These are phyloP conservation scores for Corythoichthys intestinalis DNA, from an alignment of 2,113 vertebrate species.

Conservation along the genomic window DNA sequence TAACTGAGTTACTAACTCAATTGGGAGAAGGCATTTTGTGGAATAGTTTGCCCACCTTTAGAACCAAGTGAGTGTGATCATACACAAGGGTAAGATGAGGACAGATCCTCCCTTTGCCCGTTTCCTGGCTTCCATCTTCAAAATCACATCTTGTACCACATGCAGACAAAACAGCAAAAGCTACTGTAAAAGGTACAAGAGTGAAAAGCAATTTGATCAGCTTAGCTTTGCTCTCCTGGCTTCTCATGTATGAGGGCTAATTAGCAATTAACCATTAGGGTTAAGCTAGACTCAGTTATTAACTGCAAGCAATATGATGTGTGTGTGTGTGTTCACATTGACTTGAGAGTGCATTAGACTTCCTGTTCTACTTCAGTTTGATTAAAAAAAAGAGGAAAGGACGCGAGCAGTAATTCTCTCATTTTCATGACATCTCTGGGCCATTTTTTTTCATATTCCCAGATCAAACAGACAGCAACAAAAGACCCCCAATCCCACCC, in stretches of 20 bases:
- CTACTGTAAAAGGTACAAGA: slow-evolving; percentile 36
- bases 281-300: slow-evolving; percentile 65
- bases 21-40: too few species aligned
- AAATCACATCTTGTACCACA: slow-evolving; percentile 50
- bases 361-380: slow-evolving; percentile 34
- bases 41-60: slow-evolving; percentile 29
- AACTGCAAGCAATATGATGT: slow-evolving; percentile 39
- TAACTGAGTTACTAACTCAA: too few species aligned
- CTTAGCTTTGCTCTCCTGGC: slow-evolving; percentile 68
- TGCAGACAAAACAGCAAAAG: slow-evolving; percentile 47
- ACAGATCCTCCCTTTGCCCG: slow-evolving; percentile 9
- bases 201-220: slow-evolving; percentile 59
- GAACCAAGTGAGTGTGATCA: slow-evolving; percentile 55
- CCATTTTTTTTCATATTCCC: slow-evolving; percentile 59
- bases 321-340: slow-evolving; percentile 16
- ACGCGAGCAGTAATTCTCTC: slow-evolving; percentile 60
- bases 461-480: slow-evolving; percentile 75
- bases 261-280: slow-evolving; percentile 71
- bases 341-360: slow-evolving; percentile 39
- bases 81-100: slow-evolving; percentile 42
- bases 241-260: slow-evolving; percentile 58
- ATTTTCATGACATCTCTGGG: slow-evolving; percentile 64
- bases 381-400: slow-evolving; percentile 36
- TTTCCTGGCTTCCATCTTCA: slow-evolving; percentile 4
- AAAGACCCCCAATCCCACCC: slow-evolving; percentile 67